Conservation (phyloP, 1,140 invertebrate species). For the Acromyrmex charruanus region DNA sequence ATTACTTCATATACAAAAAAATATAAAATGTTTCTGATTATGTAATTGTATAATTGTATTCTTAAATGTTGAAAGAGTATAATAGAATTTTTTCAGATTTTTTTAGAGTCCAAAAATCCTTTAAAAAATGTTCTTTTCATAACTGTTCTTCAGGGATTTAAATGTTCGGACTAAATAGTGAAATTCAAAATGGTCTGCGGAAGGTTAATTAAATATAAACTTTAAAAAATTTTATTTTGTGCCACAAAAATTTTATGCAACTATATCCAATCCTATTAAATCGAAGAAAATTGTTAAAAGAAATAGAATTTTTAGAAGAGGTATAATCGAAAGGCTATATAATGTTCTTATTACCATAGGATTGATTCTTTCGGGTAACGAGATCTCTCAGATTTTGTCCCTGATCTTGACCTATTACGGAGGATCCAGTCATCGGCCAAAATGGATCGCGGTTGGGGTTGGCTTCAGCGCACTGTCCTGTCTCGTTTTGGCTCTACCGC, state of each 20-base stretch:
- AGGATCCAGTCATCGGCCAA: slow-evolving; percentile 88
- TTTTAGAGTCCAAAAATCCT: too few relatives aligned
- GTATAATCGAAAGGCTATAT: not conserved
- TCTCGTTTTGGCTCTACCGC: slow-evolving; percentile 89
- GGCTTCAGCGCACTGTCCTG: slow-evolving; percentile 89
- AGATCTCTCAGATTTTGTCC: slow-evolving; percentile 90
- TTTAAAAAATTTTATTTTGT: not conserved
- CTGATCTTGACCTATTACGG: slow-evolving; percentile 88
- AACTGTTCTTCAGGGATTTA: too few relatives aligned
- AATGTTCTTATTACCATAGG: slow-evolving; percentile 83
- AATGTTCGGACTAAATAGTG: too few relatives aligned
- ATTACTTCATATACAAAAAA: too few relatives aligned
- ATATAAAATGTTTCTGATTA: too few relatives aligned
- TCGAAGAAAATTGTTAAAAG: not conserved
- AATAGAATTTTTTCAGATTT: too few relatives aligned
- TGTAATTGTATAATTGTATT: too few relatives aligned
- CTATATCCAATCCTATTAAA: not conserved
- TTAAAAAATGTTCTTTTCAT: too few relatives aligned
- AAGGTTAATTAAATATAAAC: too few relatives aligned
- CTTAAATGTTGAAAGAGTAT: too few relatives aligned
- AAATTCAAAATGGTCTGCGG: too few relatives aligned
- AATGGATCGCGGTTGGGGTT: slow-evolving; percentile 90
- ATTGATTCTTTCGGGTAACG: slow-evolving; percentile 90
- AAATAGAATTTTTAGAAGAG: not conserved
- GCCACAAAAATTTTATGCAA: not conserved